Evolutionary conservation across 2,113 vertebrate species (phyloP).

Genomic region (Scomber colias): DNA sequence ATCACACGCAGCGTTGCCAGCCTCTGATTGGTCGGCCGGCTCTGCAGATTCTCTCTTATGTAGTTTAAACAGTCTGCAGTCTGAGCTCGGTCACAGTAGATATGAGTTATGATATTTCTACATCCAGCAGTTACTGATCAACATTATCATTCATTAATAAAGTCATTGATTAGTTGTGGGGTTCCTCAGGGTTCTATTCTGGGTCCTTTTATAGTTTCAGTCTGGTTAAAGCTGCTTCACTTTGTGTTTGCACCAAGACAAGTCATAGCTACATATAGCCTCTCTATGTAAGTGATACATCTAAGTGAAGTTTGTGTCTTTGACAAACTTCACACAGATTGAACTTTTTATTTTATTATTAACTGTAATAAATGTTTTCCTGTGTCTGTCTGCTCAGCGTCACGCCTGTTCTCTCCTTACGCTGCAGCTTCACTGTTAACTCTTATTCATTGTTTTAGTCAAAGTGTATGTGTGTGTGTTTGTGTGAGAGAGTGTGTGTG

Average conservation of each 20-base stretch:
- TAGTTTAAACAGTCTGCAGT: background rate
- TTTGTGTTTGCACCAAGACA: too few species aligned
- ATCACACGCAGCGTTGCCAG: background rate
- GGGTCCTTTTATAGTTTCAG: too few species aligned
- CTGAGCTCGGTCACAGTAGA: background rate
- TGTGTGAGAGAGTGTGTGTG: too few species aligned
- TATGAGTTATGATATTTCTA: too few species aligned
- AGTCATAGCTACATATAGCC: too few species aligned
- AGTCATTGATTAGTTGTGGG: too few species aligned
- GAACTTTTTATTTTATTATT: conserved; percentile 33
- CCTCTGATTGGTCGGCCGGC: conserved; percentile 30
- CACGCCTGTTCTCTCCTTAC: conserved; percentile 53
- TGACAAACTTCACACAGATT: background rate
- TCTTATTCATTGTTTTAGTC: conserved; percentile 52
- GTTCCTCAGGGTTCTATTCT: too few species aligned
- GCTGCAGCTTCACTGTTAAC: conserved; percentile 39
- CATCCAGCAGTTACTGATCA: too few species aligned
- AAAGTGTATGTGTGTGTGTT: background rate
- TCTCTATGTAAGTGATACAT: too few species aligned
- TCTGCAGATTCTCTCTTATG: background rate
- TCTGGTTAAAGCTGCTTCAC: too few species aligned
- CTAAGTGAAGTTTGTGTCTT: background rate
- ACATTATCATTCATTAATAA: too few species aligned
- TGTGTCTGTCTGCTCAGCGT: conserved; percentile 28
- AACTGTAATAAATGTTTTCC: conserved; percentile 31